phyloP scores from a whole-genome alignment of 2,113 vertebrate genomes.

The Salvelinus sp. region DNA sequence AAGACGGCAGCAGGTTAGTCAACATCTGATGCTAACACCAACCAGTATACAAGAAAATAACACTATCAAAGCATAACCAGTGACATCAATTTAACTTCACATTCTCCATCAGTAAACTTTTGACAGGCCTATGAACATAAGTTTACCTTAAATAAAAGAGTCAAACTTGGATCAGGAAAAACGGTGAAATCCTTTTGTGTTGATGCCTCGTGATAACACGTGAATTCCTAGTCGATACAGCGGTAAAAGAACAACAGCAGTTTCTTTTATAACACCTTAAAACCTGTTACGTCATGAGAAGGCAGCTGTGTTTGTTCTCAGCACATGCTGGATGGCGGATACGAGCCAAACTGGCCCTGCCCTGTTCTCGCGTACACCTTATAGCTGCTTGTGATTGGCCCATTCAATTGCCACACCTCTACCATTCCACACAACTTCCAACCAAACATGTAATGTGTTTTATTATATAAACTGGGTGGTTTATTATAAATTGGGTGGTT shows the following conservation, averaged over 20 bases:
- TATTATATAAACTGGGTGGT: no score
- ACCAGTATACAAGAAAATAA: neutral
- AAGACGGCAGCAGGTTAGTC: neutral
- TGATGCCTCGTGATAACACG: conserved; percentile 3
- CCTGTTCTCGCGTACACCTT: no score
- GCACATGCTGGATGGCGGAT: neutral
- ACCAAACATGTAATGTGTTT: no score
- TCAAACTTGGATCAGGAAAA: neutral
- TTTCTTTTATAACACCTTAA: conserved; percentile 47
- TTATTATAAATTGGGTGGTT: no score
- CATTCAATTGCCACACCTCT: no score
- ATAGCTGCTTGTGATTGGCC: no score
- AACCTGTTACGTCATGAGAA: conserved; percentile 48
- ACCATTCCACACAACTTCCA: no score
- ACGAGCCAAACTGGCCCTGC: no score
- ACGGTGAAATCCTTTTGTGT: neutral
- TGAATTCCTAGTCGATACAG: no score
- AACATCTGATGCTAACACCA: neutral
- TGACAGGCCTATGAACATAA: neutral
- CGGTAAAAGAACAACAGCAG: neutral
- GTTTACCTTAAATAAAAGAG: conserved; percentile 15
- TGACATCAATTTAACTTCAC: neutral
- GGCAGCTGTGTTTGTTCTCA: conserved; percentile 27
- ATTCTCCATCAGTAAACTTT: no score
- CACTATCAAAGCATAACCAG: no score